Base-by-base conservation (phyloP, 1,140 invertebrate genomes). In the Campoletis sonorensis region DNA sequence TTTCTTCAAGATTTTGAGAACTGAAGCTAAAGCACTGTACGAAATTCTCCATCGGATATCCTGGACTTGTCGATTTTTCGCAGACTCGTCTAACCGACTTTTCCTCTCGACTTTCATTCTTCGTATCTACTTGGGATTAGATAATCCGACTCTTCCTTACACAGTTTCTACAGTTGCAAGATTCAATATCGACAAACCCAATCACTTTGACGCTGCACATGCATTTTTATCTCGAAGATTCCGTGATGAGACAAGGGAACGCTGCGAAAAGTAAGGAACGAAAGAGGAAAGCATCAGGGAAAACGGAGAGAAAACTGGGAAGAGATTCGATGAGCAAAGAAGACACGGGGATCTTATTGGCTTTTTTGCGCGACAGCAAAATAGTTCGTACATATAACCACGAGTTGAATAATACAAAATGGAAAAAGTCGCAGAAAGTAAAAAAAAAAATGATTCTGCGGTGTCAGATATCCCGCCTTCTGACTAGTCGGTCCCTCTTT, bases 321-420 rank as follows among this genome's bases (percentile, higher is more conserved):
- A 18, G 33, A 33, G 67, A 70, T 70, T 30, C 67, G 15, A 70
- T n/a, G 15, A 70, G 67, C 27, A 33, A 70, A 30, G 27, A 70
- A 30, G 67, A 45, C 4, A 68, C 27, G 30, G 26, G 33, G 27
- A 33, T 33, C 4, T 16, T 30, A 16, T 33, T 70, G 67, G 30
- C 33, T 45, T 70, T 30, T 33, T 1, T 30, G 15, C n/a, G 23
- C 61, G 23, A 64, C 33, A 33, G 16, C 67, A 16, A 58, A 4
- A 58, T 45, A 70, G 10, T 21, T 11, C 84, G 85, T 81, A 84
- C 84, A 79, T 84, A 86, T 87, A 87, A 87, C 85, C 84, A 84
- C 84, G 71, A 84, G 71, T 79, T 89, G 87, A 89, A 89, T 89
- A 89, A 89, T 89, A 88, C 86, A 89, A 33, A 37, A 86, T 81